phyloP scores from a whole-genome alignment of 1,140 invertebrate species.

The Arion vulgaris region DNA sequence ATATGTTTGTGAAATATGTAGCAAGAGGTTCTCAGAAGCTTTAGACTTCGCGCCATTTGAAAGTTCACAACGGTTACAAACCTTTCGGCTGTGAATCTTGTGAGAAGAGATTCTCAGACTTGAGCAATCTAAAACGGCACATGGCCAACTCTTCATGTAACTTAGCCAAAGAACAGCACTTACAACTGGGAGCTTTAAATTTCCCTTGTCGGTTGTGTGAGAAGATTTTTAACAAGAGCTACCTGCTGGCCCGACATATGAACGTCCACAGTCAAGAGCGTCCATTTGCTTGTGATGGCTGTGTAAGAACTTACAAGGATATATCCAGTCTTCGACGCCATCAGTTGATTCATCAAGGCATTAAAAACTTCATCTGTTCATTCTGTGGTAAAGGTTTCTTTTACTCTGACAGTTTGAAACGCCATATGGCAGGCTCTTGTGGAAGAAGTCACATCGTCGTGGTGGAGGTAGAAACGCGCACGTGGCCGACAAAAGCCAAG shows the following conservation, averaged over 20 bases:
- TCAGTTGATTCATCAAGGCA: constrained; percentile 15
- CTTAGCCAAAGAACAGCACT: neutral
- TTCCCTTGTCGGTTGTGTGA: constrained; percentile 19
- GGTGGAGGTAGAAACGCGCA: neutral
- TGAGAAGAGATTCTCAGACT: neutral
- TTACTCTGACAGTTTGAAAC: constrained; percentile 36
- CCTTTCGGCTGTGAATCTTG: constrained; percentile 15
- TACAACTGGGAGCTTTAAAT: neutral
- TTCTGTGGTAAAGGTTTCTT: constrained; percentile 33
- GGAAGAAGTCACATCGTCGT: constrained; percentile 11
- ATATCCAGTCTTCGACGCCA: constrained; percentile 32
- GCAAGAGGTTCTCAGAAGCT: constrained; percentile 30
- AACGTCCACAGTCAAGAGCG: constrained; percentile 28
- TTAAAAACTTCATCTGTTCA: constrained; percentile 30
- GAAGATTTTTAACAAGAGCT: constrained; percentile 29
- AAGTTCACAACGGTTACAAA: constrained; percentile 5
- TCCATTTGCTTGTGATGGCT: constrained; percentile 20
- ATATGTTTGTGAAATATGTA: constrained; percentile 34
- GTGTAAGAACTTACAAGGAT: constrained; percentile 34
- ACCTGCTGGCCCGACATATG: constrained; percentile 32
- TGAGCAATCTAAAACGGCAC: neutral
- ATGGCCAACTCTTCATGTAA: neutral
- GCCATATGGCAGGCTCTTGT: constrained; percentile 12
- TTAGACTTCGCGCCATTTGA: constrained; percentile 32
- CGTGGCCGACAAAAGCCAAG: neutral